A percentile compares a stretch with the other conserved stretches of the same genome.
Conservation (phyloP, 2,797 vertebrate species). For the Lutra lutra region DNA sequence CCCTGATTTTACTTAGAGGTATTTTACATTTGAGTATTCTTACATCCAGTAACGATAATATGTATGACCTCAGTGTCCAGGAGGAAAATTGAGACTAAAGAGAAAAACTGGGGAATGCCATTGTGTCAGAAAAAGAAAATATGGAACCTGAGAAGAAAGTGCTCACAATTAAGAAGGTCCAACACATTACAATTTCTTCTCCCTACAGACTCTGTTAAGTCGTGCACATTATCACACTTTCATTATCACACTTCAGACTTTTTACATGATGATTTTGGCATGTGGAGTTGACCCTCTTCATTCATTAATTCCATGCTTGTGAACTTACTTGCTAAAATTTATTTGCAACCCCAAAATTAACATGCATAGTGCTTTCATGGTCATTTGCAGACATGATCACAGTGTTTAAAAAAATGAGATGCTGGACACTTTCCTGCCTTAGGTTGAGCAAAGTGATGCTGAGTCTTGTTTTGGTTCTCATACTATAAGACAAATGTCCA, state of each 20-base stretch:
- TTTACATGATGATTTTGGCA: background rate
- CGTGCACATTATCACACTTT: no score
- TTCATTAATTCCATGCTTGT: background rate
- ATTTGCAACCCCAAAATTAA: background rate
- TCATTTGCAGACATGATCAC: background rate
- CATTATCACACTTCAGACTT: background rate
- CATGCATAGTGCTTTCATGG: background rate
- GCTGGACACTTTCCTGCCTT: background rate
- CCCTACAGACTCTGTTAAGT: background rate
- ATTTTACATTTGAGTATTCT: background rate
- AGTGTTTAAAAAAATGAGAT: background rate
- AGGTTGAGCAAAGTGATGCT: background rate
- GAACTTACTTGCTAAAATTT: background rate
- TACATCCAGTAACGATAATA: background rate
- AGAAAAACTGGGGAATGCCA: background rate
- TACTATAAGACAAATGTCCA: background rate
- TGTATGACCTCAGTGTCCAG: background rate
- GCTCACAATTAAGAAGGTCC: background rate
- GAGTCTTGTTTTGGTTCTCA: background rate
- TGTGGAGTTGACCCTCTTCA: background rate
- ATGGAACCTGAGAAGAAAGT: background rate
- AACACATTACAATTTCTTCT: background rate
- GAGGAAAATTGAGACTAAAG: background rate
- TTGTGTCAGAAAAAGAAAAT: background rate
- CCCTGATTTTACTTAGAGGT: background rate